Evolutionary conservation across 2,797 vertebrate species (phyloP).

Genomic region (Danio albolineatus): DNA sequence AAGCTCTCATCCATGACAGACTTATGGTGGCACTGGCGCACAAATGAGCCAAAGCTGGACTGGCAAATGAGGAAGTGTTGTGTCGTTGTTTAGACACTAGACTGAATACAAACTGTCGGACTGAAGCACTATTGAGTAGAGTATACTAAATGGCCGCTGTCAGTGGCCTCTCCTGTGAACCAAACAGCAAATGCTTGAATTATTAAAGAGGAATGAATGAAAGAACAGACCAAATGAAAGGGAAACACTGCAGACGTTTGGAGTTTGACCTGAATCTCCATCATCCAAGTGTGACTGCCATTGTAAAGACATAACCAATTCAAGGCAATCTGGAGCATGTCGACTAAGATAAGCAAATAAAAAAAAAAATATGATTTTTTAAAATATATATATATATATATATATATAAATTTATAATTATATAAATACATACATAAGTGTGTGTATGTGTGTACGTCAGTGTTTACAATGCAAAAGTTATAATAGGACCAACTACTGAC

Average conservation of each 20-base stretch:
- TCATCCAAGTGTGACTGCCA: too few relatives aligned
- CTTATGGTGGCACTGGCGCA: not conserved
- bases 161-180: slow-evolving; percentile 16
- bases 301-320: not conserved
- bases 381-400: too few relatives aligned
- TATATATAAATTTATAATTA: too few relatives aligned
- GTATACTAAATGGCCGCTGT: slow-evolving; percentile 22
- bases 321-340: too few relatives aligned
- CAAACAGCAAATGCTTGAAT: slow-evolving; percentile 31
- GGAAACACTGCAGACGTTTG: slow-evolving; percentile 15
- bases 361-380: too few relatives aligned
- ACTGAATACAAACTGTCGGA: slow-evolving; percentile 12
- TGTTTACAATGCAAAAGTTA: too few relatives aligned
- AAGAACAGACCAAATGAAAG: slow-evolving; percentile 18
- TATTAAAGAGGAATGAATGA: slow-evolving; percentile 41
- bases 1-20: not conserved
- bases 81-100: not conserved
- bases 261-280: not conserved
- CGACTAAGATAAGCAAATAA: too few relatives aligned
- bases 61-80: not conserved
- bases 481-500: too few relatives aligned
- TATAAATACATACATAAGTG: too few relatives aligned
- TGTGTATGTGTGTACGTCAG: too few relatives aligned
- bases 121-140: not conserved
- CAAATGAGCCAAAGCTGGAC: not conserved